A percentile compares a stretch with the other conserved stretches of the same genome.
phyloP scores from a whole-genome alignment of 2,888 invertebrate species.

The Plebejus anna region DNA sequence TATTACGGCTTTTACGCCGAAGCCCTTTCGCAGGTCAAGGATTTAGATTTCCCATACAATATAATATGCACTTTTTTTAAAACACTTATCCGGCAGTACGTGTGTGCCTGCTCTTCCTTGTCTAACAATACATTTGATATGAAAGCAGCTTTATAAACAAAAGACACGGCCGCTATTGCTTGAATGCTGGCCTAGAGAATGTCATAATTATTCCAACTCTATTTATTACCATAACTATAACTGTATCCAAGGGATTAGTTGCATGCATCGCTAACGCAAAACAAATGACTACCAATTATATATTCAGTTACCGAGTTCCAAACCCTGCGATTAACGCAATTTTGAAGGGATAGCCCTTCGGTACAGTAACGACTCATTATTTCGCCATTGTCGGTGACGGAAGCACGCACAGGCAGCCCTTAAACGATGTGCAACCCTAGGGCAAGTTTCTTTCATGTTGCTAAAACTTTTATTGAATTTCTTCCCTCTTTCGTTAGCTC shows the following conservation, averaged over 20 bases:
- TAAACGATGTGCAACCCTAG: conserved; percentile 34
- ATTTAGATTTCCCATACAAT: too few relatives aligned
- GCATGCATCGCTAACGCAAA: conserved; percentile 6
- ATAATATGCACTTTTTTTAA: too few relatives aligned
- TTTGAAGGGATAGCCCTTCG: conserved; percentile 49
- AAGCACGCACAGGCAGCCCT: conserved; percentile 52
- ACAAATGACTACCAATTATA: conserved; percentile 21
- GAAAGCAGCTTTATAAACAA: neutral
- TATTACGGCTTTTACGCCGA: too few relatives aligned
- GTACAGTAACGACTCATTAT: conserved; percentile 61
- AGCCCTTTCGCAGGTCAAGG: too few relatives aligned
- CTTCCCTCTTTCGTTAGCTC: neutral
- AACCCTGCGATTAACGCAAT: conserved; percentile 45
- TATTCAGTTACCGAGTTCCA: conserved; percentile 29
- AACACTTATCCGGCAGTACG: too few relatives aligned
- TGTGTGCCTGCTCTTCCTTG: too few relatives aligned
- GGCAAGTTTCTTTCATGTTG: conserved; percentile 25
- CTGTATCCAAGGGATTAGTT: neutral
- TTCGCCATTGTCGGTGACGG: conserved; percentile 54
- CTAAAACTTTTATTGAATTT: conserved; percentile 16
- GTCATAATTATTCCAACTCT: neutral
- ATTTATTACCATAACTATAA: neutral
- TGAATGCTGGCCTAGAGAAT: neutral
- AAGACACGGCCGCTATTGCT: neutral
- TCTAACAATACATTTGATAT: too few relatives aligned